A percentile compares a stretch with the other conserved stretches of the same genome.
Evolutionary conservation across 2,113 vertebrate species (phyloP).

Genomic region (Lasiurus borealis): DNA sequence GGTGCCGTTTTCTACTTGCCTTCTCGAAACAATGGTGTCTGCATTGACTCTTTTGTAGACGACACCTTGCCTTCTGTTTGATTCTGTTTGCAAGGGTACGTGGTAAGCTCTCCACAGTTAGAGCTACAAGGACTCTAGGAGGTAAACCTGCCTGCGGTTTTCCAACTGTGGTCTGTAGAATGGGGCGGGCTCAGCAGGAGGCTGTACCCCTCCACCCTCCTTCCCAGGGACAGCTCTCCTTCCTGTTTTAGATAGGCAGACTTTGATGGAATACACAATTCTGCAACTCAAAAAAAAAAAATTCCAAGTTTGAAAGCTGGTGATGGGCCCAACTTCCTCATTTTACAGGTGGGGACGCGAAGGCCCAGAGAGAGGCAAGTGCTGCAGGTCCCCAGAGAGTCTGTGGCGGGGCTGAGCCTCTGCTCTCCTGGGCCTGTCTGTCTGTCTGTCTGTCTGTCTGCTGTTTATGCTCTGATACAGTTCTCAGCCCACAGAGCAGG

Average conservation of each 20-base stretch:
- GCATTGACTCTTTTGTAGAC: conserved; percentile 65
- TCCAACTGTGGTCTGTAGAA: background rate
- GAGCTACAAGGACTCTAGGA: background rate
- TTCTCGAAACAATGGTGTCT: conserved; percentile 71
- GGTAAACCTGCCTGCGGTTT: background rate
- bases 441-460: background rate
- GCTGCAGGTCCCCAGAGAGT: background rate
- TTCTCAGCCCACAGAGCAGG: background rate
- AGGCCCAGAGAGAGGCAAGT: background rate
- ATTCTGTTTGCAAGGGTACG: conserved; percentile 32
- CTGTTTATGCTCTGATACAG: background rate
- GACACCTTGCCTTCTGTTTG: conserved; percentile 61
- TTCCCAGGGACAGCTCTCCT: background rate
- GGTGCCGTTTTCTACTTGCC: conserved; percentile 78
- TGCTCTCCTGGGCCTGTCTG: background rate
- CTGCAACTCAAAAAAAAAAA: background rate
- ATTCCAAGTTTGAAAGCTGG: conserved; percentile 5
- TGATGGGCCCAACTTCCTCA: conserved; percentile 13
- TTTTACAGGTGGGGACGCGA: conserved; percentile 49
- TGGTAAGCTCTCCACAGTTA: background rate
- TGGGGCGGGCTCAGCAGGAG: background rate
- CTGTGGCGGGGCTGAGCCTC: background rate
- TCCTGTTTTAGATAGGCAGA: background rate
- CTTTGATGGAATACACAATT: background rate
- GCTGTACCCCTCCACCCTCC: fast-evolving